These are phyloP conservation scores for Nannoperca obscura DNA, from an alignment of 2,797 vertebrate species.

Conservation along the genomic window DNA sequence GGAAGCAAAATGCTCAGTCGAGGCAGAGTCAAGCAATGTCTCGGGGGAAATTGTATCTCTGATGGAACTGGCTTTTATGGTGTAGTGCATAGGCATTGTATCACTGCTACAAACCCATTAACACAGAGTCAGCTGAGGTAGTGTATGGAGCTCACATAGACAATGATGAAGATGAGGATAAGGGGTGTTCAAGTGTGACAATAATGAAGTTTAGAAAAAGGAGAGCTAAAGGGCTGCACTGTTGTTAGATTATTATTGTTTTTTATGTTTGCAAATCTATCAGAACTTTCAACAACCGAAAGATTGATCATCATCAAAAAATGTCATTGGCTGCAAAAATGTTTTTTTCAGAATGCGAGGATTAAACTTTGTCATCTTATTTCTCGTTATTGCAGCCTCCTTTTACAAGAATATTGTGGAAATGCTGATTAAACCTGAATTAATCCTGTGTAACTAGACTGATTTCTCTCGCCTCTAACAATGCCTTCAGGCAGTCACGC, in stretches of 20 bases:
- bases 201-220: slow-evolving; percentile 12
- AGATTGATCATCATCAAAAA: not conserved
- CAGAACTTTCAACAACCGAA: not conserved
- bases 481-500: not conserved
- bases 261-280: not conserved
- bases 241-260: not conserved
- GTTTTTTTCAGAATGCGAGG: not conserved
- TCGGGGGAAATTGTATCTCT: slow-evolving; percentile 60
- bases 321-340: no score
- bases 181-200: not conserved
- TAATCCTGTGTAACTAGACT: not conserved
- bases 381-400: not conserved
- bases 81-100: slow-evolving; percentile 19
- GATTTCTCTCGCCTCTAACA: not conserved
- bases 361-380: not conserved
- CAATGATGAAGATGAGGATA: not conserved
- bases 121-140: slow-evolving; percentile 30
- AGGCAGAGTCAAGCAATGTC: slow-evolving; percentile 39
- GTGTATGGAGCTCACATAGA: slow-evolving; percentile 8
- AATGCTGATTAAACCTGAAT: slow-evolving; percentile 13
- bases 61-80: slow-evolving; percentile 49
- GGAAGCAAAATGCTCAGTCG: slow-evolving; percentile 49
- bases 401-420: not conserved
- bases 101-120: slow-evolving; percentile 50
- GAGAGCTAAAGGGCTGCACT: not conserved